phyloP scores from a whole-genome alignment of 2,113 vertebrate genomes.

The Gavialis gangeticus region DNA sequence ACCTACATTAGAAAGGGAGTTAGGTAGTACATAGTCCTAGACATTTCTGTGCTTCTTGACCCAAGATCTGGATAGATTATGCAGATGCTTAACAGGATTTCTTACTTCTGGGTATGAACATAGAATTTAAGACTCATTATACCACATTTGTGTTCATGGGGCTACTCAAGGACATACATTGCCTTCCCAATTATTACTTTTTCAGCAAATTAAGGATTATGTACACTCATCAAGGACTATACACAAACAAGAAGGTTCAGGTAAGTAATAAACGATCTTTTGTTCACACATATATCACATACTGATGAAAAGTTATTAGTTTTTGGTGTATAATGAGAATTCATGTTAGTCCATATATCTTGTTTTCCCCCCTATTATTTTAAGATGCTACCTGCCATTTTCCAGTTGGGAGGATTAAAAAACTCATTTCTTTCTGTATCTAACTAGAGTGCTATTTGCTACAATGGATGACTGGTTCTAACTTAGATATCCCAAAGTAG shows the following conservation, averaged over 20 bases:
- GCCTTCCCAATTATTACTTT: not conserved
- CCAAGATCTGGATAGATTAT: not conserved
- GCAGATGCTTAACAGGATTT: not conserved
- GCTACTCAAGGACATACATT: not conserved
- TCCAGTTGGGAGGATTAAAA: not conserved
- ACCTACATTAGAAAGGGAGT: not conserved
- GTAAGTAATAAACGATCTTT: not conserved
- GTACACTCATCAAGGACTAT: not conserved
- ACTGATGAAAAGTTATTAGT: too few relatives aligned
- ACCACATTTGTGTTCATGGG: not conserved
- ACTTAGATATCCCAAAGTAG: constrained; percentile 24
- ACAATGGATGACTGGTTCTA: not conserved
- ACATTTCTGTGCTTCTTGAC: not conserved
- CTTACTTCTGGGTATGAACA: accelerated
- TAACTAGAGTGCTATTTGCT: constrained; percentile 3
- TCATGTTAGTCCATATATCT: not conserved
- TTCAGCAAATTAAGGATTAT: not conserved
- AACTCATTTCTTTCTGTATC: not conserved
- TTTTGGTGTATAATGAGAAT: not conserved
- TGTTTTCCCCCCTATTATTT: not conserved
- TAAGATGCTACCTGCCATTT: not conserved
- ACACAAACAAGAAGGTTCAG: not conserved
- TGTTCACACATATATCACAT: not conserved
- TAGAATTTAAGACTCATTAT: not conserved
- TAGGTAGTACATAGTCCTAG: accelerated